Evolutionary conservation across 2,113 vertebrate genomes (phyloP).

Genomic region (Paraplagusia blochii): DNA sequence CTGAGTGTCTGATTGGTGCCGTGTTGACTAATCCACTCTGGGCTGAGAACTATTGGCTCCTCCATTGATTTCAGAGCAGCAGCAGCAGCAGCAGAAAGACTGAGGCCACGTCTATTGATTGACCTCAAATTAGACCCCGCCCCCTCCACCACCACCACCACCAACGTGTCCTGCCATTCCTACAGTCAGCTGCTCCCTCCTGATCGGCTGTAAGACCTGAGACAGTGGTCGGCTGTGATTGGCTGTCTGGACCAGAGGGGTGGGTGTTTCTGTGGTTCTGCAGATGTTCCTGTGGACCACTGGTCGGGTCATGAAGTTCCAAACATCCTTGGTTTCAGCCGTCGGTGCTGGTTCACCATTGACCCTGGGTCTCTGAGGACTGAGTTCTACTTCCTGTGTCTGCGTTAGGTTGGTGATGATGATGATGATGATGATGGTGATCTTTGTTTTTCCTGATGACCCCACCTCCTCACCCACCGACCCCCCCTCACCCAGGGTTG

Average conservation of each 20-base stretch:
- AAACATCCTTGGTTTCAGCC: no score
- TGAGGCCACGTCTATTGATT: conserved; percentile 81
- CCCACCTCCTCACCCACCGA: conserved; percentile 34
- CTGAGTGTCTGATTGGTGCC: conserved; percentile 80
- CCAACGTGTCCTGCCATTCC: conserved; percentile 30
- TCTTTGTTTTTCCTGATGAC: conserved; percentile 2
- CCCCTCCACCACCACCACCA: conserved; percentile 31
- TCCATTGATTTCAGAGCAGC: conserved; percentile 79
- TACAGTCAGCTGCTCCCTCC: conserved; percentile 38
- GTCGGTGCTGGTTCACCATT: no score
- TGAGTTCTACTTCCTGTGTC: no score
- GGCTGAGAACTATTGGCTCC: conserved; percentile 78
- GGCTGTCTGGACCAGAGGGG: conserved; percentile 21
- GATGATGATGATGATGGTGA: no score
- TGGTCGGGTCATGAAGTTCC: no score
- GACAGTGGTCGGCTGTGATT: conserved; percentile 54
- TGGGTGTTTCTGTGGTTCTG: conserved; percentile 29
- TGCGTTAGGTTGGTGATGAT: no score
- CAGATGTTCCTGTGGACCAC: no score
- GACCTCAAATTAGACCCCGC: conserved; percentile 81
- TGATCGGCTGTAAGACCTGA: conserved; percentile 46
- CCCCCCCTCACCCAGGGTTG: no score
- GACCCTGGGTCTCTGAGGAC: conserved; percentile 17
- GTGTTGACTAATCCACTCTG: conserved; percentile 80
- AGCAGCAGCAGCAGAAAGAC: conserved; percentile 77